A percentile compares a stretch with the other conserved stretches of the same genome.
Evolutionary conservation across 2,797 vertebrate genomes (phyloP).

Genomic region (Hafferia zeledoni): DNA sequence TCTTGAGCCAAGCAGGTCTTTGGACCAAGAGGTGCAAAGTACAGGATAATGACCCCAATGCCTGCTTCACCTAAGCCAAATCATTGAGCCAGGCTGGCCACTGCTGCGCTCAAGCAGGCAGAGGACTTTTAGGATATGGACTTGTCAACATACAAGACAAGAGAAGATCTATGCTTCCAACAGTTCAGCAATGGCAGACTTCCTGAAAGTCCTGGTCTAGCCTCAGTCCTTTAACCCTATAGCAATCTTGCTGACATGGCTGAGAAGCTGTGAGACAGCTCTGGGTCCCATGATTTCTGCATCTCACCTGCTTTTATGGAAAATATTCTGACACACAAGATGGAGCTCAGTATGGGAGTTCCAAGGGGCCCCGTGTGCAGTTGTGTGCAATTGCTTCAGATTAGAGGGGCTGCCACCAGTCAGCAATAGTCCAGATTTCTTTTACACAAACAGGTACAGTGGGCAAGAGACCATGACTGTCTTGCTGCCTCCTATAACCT

Average conservation of each 20-base stretch:
- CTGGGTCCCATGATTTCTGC: background rate
- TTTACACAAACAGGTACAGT: background rate
- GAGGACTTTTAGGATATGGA: background rate
- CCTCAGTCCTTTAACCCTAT: background rate
- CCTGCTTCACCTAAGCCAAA: background rate
- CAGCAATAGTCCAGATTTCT: background rate
- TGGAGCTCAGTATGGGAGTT: accelerated
- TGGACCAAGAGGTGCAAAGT: background rate
- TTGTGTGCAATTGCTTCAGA: background rate
- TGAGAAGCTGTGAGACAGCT: background rate
- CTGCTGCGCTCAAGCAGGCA: background rate
- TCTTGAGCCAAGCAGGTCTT: background rate
- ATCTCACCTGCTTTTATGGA: background rate
- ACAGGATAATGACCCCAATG: background rate
- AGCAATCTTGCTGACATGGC: background rate
- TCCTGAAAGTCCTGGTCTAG: background rate
- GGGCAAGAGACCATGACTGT: background rate
- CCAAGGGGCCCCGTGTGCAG: background rate
- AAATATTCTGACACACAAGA: background rate
- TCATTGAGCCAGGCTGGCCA: background rate
- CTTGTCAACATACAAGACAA: background rate
- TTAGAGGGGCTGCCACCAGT: background rate
- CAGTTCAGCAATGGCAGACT: accelerated
- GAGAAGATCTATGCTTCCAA: background rate
- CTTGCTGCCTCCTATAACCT: background rate